Evolutionary conservation across 1,140 invertebrate genomes (phyloP).

Genomic region (Zaprionus capensis): DNA sequence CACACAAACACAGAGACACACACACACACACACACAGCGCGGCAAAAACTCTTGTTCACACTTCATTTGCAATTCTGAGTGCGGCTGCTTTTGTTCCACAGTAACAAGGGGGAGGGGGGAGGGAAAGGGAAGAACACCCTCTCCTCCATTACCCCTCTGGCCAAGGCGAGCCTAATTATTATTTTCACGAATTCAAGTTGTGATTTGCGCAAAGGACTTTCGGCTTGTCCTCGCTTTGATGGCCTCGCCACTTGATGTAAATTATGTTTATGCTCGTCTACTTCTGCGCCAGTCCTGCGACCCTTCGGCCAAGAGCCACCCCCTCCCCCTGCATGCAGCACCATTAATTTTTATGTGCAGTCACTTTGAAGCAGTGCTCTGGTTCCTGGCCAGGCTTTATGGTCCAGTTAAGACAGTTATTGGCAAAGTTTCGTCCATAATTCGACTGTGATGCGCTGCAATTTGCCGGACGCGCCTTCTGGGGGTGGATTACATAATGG

Average conservation of each 20-base stretch:
- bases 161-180: conserved; percentile 67
- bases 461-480: conserved; percentile 18
- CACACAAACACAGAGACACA: background rate
- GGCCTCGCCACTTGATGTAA: conserved; percentile 61
- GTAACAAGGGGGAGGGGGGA: background rate
- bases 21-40: conserved; percentile 2
- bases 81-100: conserved; percentile 53
- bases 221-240: conserved; percentile 46
- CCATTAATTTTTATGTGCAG: conserved; percentile 62
- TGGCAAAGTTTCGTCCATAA: conserved; percentile 37
- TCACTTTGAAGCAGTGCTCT: conserved; percentile 14
- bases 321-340: conserved; percentile 31
- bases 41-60: conserved; percentile 69
- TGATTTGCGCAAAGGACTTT: conserved; percentile 53
- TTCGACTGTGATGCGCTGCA: conserved; percentile 36
- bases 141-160: background rate
- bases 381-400: conserved; percentile 40
- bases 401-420: conserved; percentile 44
- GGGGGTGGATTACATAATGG: conserved; percentile 10
- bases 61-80: conserved; percentile 78
- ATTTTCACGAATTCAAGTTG: conserved; percentile 68
- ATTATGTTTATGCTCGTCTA: conserved; percentile 75
- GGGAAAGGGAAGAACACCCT: background rate
- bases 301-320: background rate
- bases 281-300: conserved; percentile 14